Conservation (phyloP, 2,797 vertebrate species). For the Moxostoma hubbsi region DNA sequence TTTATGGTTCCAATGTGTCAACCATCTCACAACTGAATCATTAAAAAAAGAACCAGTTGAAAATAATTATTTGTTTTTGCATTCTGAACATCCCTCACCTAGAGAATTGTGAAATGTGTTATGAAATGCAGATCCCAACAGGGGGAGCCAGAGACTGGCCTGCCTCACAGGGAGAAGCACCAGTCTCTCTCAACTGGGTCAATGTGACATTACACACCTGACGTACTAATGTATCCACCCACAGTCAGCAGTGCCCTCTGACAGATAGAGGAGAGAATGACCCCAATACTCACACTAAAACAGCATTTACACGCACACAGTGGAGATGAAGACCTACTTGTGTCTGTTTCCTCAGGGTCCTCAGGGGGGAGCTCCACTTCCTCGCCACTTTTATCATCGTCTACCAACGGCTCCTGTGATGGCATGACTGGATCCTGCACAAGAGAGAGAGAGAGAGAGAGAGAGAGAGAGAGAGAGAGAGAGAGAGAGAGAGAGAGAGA, state of each 20-base stretch:
- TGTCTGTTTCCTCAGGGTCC: slow-evolving; percentile 85
- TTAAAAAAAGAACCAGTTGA: not conserved
- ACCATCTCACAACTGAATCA: not conserved
- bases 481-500: not conserved
- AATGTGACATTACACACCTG: slow-evolving; percentile 25
- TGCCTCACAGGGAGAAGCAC: not conserved
- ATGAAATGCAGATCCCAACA: not conserved
- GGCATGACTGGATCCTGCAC: slow-evolving; percentile 98
- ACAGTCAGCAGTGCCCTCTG: slow-evolving; percentile 33
- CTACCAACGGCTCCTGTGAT: slow-evolving; percentile 92
- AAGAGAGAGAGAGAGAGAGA: slow-evolving; percentile 41
- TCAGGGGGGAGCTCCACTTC: slow-evolving; percentile 87
- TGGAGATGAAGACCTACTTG: slow-evolving; percentile 79
- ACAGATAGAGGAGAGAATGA: slow-evolving; percentile 27
- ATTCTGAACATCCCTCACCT: not conserved
- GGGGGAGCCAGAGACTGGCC: slow-evolving; percentile 26
- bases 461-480: too few species aligned
- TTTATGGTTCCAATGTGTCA: not conserved
- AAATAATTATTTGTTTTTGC: not conserved
- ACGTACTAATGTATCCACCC: slow-evolving; percentile 8
- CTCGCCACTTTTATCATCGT: slow-evolving; percentile 82
- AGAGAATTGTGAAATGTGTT: not conserved
- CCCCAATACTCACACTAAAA: slow-evolving; percentile 54
- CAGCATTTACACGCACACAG: slow-evolving; percentile 24
- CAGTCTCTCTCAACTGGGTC: not conserved